Evolutionary conservation across 2,113 vertebrate genomes (phyloP), one percentile per base, ranked within the genome.

Genomic region (Oryzias curvinotus): DNA sequence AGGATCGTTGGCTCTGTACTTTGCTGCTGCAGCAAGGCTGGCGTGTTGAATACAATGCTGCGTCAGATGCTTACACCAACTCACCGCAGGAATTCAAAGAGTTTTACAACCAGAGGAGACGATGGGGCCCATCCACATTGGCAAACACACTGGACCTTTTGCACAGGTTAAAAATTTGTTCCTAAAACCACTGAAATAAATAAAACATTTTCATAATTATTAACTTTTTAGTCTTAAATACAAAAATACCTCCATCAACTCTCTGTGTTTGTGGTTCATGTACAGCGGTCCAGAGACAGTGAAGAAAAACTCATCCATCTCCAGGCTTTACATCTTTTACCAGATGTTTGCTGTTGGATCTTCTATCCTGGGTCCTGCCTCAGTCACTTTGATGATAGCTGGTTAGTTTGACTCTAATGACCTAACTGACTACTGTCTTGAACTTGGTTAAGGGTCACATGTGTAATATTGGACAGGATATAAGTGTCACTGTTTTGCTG

Each of bases 1-100:
- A 93, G 73, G 93, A 94, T 81, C 91, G 92, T n/a, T 94, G 93
- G 93, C 84, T 94, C 65, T 94, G 93, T 68, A 93, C 93, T 14
- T 68, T 93, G 65, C 78, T 94, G 36, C 75, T 94, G 44, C 91
- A 93, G 80, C 92, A 93, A 73, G 93, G 93, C 10, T 94, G 93
- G 93, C 85, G 93, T 57, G 92, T 94, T 0, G 92, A 94, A 77
- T 94, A 94, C 73, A 93, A 93, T 1, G 93, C 92, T 16, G 93
- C 92, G 16, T 93, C 93, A 4, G 93, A 94, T 36, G 92, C 92
- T 19, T 93, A 91, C 83, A 94, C 92, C 51, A 93, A 93, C 70
- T 91, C 93, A 30, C 93, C 93, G 4, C 81, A 94, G 56, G 92
- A 93, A 78, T 94, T 94, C 64, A 90, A 92, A 48, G 93, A 94